These are phyloP conservation scores for Apocrypta bakeri DNA, from an alignment of 1,140 invertebrate genomes.

Conservation along the genomic window DNA sequence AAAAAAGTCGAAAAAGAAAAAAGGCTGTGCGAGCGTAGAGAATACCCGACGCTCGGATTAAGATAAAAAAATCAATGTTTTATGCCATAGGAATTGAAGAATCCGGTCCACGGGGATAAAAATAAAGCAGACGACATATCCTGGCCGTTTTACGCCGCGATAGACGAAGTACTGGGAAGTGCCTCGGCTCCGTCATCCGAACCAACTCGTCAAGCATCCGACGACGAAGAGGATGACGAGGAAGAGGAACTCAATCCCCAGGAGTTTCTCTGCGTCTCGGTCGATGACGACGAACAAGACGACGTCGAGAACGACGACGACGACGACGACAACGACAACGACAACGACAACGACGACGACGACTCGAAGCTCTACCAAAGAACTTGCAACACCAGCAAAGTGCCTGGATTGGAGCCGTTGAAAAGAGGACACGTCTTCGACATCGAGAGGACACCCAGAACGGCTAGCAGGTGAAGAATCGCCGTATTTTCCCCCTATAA, in stretches of 20 bases:
- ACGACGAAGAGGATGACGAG: conserved; percentile 40
- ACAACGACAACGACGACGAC: conserved; percentile 11
- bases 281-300: conserved; percentile 52
- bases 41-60: too few relatives aligned
- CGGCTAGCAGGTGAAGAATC: not conserved
- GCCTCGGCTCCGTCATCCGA: not conserved
- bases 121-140: conserved; percentile 67
- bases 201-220: not conserved
- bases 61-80: conserved; percentile 29
- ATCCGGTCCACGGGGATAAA: conserved; percentile 65
- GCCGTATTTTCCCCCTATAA: not conserved
- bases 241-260: conserved; percentile 60
- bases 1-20: too few relatives aligned
- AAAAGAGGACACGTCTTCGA: not conserved
- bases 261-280: conserved; percentile 64
- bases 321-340: conserved; percentile 21
- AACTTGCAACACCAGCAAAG: not conserved
- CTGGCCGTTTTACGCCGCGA: conserved; percentile 66
- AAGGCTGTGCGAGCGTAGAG: too few relatives aligned
- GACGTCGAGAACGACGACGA: conserved; percentile 23
- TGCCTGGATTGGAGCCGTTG: not conserved
- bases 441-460: conserved; percentile 16
- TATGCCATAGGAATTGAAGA: conserved; percentile 60
- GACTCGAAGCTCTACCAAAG: not conserved
- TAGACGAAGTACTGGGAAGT: conserved; percentile 62